Percentiles rank a stretch among this genome's conserved stretches.
These are phyloP conservation scores for Danio kyathit DNA, from an alignment of 2,797 vertebrate genomes.

Conservation along the genomic window DNA sequence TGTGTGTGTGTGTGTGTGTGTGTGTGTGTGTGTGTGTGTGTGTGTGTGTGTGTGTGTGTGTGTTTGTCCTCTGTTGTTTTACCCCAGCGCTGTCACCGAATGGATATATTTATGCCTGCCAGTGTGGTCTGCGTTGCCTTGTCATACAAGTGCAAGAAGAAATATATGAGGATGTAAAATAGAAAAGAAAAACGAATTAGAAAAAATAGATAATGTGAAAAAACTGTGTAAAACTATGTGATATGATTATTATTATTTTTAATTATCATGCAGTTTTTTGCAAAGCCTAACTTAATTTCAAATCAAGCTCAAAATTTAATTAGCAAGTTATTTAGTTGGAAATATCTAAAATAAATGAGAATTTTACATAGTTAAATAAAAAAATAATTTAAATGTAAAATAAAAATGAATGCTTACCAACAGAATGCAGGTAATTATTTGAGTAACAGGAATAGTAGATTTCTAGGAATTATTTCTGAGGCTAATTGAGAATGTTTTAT, in stretches of 20 bases:
- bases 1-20: not conserved
- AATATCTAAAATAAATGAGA: not conserved
- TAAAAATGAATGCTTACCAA: not conserved
- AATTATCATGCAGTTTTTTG: not conserved
- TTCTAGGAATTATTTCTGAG: too few species aligned
- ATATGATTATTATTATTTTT: not conserved
- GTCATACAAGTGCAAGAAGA: conserved; percentile 6
- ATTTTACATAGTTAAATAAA: not conserved
- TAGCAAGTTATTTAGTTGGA: not conserved
- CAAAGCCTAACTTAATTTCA: not conserved
- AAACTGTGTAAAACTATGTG: too few species aligned
- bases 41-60: not conserved
- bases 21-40: conserved; percentile 44
- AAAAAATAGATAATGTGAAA: too few species aligned
- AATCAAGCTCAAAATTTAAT: not conserved
- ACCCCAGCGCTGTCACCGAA: conserved; percentile 44
- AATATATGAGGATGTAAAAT: not conserved
- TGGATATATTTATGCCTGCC: conserved; percentile 48
- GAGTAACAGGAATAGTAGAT: not conserved
- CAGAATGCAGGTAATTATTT: not conserved
- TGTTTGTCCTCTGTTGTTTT: conserved; percentile 61
- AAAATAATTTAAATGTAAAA: not conserved
- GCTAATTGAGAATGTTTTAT: too few species aligned
- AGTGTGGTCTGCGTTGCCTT: conserved; percentile 33
- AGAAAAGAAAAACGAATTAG: not conserved